Conservation (phyloP, 2,888 invertebrate genomes). For the Drosophila antonietae region DNA sequence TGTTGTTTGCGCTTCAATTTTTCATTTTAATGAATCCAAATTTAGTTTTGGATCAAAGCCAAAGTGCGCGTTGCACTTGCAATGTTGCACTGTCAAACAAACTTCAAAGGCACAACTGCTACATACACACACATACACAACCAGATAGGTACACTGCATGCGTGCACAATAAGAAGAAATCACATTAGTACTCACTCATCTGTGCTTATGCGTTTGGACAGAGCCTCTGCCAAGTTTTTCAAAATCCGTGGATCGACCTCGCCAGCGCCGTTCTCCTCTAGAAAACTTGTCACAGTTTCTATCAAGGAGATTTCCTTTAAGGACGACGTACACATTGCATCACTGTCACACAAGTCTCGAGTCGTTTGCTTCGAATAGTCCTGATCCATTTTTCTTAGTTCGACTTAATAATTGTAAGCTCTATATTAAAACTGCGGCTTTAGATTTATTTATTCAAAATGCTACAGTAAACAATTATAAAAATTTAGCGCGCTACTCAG, state of each 20-base stretch:
- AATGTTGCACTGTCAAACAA: conserved; percentile 48
- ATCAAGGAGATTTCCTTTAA: conserved; percentile 73
- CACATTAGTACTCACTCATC: conserved; percentile 70
- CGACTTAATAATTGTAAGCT: neutral
- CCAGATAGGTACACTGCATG: neutral
- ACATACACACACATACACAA: neutral
- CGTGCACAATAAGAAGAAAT: conserved; percentile 31
- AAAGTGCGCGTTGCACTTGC: conserved; percentile 55
- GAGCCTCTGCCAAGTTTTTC: conserved; percentile 73
- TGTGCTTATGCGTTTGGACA: conserved; percentile 69
- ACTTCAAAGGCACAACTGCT: conserved; percentile 42
- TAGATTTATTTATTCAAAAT: neutral
- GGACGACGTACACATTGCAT: conserved; percentile 61
- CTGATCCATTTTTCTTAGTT: conserved; percentile 49
- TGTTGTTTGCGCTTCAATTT: conserved; percentile 1
- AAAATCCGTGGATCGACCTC: conserved; percentile 73
- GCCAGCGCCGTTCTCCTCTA: conserved; percentile 76
- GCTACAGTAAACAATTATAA: conserved; percentile 49
- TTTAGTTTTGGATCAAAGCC: conserved; percentile 59
- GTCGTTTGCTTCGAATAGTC: conserved; percentile 61
- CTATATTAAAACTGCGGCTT: neutral
- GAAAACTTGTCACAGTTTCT: conserved; percentile 79
- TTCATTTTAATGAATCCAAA: conserved; percentile 38
- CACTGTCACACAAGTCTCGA: conserved; percentile 53
- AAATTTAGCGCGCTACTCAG: conserved; percentile 66